These are phyloP conservation scores for Empidonax alnorum DNA, from an alignment of 2,113 vertebrate genomes.

Conservation along the genomic window DNA sequence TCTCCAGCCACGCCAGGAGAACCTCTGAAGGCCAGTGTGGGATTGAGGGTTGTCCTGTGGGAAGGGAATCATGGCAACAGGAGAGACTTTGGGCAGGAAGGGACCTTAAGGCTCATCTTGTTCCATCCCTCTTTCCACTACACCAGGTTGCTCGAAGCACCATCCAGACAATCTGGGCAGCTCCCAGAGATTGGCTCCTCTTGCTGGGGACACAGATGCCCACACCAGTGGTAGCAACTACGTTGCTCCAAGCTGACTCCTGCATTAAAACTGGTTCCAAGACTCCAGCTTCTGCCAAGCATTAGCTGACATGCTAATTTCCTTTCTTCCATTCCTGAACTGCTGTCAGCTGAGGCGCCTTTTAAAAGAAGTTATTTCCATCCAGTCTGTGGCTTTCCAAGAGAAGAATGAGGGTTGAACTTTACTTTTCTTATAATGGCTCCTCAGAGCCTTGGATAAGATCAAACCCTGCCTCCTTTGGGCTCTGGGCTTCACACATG, in stretches of 20 bases:
- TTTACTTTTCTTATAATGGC: not conserved
- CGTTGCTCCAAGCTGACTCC: not conserved
- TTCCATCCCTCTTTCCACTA: not conserved
- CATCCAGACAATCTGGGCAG: not conserved
- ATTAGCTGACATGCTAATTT: not conserved
- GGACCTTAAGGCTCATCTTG: not conserved
- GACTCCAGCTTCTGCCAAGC: not conserved
- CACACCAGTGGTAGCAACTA: not conserved
- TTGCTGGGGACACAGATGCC: not conserved
- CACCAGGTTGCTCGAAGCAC: not conserved
- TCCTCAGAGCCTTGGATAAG: not conserved
- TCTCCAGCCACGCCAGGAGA: not conserved
- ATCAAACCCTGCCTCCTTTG: not conserved
- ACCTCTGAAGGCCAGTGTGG: fast-evolving
- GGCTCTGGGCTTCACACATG: not conserved
- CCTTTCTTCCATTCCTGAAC: not conserved
- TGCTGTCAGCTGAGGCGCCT: not conserved
- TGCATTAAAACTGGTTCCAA: not conserved
- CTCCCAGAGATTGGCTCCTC: not conserved
- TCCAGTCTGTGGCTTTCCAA: not conserved
- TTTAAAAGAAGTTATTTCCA: not conserved
- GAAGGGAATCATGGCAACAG: not conserved
- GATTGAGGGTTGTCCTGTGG: not conserved
- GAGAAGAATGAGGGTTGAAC: not conserved
- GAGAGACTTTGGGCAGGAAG: not conserved